These are phyloP conservation scores for Siphamia tubifer DNA, from an alignment of 2,113 vertebrate species.

Conservation along the genomic window DNA sequence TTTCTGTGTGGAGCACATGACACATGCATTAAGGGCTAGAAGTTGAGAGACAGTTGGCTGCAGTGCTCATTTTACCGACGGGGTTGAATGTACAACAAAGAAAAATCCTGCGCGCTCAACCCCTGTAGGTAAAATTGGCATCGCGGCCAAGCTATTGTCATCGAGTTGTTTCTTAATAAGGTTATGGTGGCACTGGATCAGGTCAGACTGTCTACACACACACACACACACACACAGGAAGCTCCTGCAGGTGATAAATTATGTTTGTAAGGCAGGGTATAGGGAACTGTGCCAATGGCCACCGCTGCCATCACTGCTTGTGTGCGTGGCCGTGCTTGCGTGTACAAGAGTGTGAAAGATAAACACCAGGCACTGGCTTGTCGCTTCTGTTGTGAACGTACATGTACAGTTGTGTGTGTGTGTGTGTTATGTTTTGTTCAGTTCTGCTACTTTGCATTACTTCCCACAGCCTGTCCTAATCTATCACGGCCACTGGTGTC, in stretches of 20 bases:
- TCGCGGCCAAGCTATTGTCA: constrained; percentile 41
- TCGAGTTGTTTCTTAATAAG: constrained; percentile 67
- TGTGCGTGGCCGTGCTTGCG: constrained; percentile 24
- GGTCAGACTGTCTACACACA: constrained; percentile 24
- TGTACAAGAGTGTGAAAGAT: constrained; percentile 48
- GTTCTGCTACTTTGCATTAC: constrained; percentile 52
- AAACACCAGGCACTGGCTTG: constrained; percentile 55
- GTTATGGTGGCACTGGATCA: constrained; percentile 58
- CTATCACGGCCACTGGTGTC: constrained; percentile 41
- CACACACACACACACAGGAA: constrained; percentile 23
- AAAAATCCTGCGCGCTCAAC: no score
- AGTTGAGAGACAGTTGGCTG: neutral
- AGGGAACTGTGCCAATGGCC: constrained; percentile 47
- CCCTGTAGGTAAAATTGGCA: no score
- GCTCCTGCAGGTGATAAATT: constrained; percentile 71
- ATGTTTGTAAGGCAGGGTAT: constrained; percentile 54
- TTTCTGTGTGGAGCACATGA: neutral
- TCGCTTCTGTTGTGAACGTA: constrained; percentile 33
- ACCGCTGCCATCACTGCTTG: constrained; percentile 47
- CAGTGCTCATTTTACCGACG: constrained; percentile 32
- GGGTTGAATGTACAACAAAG: constrained; percentile 21
- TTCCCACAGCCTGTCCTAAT: constrained; percentile 41
- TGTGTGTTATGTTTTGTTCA: neutral
- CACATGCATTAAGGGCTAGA: constrained; percentile 2
- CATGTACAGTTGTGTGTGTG: neutral